Evolutionary conservation across 2,113 vertebrate species (phyloP), one percentile per base, ranked within the genome.

Genomic region (Myotis brandtii): DNA sequence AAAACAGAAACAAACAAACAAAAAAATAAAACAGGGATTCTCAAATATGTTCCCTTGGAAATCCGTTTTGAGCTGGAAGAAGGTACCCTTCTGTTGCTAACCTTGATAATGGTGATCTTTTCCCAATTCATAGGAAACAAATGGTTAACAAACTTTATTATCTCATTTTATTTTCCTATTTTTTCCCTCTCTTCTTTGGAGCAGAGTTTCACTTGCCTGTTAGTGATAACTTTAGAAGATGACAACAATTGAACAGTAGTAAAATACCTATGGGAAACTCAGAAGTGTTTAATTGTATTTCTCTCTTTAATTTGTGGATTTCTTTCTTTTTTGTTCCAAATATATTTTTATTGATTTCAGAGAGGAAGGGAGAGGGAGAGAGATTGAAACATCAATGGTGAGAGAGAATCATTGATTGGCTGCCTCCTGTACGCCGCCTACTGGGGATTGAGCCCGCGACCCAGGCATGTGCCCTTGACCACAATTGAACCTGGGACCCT

Each of bases 31-130:
- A 9, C 3, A 72, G 16, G 27, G 64, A 62, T 64, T 76, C 66
- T 62, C 50, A 76, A 82, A 43, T 64, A 62, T 73, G 16, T 73
- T 67, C 30, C 37, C 34, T 83, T 90, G 59, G 80, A 92, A 86
- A 76, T 82, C 59, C n/a, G 9, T 72, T 82, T 32, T 32, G 43
- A 89, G 46, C 23, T 83, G 6, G 21, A 82, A 64, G 16, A 81
- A 89, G 81, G 11, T 48, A 27, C 25, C 5, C 46, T 67, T 67
- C 43, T 87, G 30, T 32, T 79, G 64, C n/a, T 85, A 80, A 94
- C 56, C 34, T 75, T 86, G 77, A 88, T 93, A 88, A 86, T 37
- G 48, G 21, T 32, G 9, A 66, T 4, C n/a, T 62, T 97, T 82
- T 77, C 21, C 32, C 12, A 69, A 70, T 54, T 93, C 23, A 30